These are phyloP conservation scores for Labeo rohita DNA, from an alignment of 2,113 vertebrate genomes.

Conservation along the genomic window DNA sequence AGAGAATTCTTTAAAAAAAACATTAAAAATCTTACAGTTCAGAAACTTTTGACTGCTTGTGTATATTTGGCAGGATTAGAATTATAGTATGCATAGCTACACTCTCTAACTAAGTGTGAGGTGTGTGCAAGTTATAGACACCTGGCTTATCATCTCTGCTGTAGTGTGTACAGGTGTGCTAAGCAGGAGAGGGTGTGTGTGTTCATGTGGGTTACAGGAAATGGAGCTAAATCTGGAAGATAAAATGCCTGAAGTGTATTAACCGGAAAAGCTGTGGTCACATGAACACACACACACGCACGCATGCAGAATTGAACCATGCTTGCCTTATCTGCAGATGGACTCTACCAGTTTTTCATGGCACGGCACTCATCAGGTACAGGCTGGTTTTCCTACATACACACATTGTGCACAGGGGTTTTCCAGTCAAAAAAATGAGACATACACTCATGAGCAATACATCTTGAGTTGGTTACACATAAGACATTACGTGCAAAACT, in stretches of 20 bases:
- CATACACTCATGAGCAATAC: background rate
- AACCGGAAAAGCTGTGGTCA: conserved; percentile 24
- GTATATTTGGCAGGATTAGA: background rate
- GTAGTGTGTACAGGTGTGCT: background rate
- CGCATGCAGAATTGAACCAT: background rate
- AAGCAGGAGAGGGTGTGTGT: conserved; percentile 4
- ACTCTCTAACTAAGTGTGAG: background rate
- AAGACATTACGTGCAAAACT: background rate
- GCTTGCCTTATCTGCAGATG: background rate
- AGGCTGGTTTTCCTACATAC: background rate
- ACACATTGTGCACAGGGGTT: background rate
- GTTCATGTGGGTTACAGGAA: conserved; percentile 40
- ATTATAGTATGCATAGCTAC: background rate
- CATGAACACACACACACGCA: background rate
- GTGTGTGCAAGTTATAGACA: background rate
- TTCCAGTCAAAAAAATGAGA: conserved; percentile 18
- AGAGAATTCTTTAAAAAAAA: too few relatives aligned
- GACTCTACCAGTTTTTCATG: background rate
- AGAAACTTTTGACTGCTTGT: background rate
- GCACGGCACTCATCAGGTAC: background rate
- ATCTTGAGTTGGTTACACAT: background rate
- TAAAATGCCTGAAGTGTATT: conserved; percentile 13
- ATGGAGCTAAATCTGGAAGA: conserved; percentile 34
- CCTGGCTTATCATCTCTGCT: conserved; percentile 21
- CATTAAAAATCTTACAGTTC: background rate